phyloP scores from a whole-genome alignment of 1,140 invertebrate genomes.

The Pemphigus obesinymphae region DNA sequence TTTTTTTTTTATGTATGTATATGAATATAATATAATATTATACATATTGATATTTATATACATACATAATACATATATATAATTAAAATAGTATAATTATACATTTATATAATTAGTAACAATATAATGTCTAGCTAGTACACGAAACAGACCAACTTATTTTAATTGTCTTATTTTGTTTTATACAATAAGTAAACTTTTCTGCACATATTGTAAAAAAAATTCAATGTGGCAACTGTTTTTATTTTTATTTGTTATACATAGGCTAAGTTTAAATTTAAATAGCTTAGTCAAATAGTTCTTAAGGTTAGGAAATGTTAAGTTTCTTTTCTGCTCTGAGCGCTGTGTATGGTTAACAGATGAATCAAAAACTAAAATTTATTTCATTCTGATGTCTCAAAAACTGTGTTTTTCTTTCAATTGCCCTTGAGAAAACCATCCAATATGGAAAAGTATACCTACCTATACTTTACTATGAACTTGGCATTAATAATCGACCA shows the following conservation, averaged over 20 bases:
- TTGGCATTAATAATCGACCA: neutral
- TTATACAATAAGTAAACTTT: neutral
- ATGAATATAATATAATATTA: neutral
- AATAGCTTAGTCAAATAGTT: constrained; percentile 21
- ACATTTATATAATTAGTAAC: neutral
- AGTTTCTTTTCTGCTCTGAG: constrained; percentile 39
- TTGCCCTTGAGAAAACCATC: constrained; percentile 12
- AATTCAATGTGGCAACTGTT: constrained; percentile 21
- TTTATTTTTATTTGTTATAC: constrained; percentile 25
- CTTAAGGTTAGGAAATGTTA: constrained; percentile 38
- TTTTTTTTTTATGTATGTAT: neutral
- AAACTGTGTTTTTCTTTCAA: constrained; percentile 34
- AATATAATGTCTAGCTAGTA: neutral
- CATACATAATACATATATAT: neutral
- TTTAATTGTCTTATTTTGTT: neutral
- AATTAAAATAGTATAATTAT: neutral
- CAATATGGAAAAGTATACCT: neutral
- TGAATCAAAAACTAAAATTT: constrained; percentile 39
- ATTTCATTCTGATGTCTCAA: constrained; percentile 35
- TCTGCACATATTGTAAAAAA: constrained; percentile 30
- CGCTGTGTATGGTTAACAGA: constrained; percentile 41
- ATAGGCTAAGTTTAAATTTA: constrained; percentile 20
- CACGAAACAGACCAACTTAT: constrained; percentile 1
- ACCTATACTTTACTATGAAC: neutral
- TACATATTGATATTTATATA: neutral